A percentile compares a stretch with the other conserved stretches of the same genome.
Conservation (phyloP, 2,797 vertebrate species). For the Gobio occitaniae region DNA sequence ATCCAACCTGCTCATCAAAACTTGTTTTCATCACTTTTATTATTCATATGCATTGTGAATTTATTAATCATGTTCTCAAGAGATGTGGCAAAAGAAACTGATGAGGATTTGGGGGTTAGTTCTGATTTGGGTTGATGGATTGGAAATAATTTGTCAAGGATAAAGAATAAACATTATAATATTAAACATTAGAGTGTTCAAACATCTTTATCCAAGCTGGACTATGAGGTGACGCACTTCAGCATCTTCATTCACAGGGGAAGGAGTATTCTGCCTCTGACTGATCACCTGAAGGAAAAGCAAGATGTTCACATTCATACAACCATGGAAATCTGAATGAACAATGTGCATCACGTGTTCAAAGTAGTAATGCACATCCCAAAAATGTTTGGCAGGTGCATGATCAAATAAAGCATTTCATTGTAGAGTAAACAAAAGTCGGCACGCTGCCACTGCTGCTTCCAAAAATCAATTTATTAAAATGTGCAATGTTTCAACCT, state of each 20-base stretch:
- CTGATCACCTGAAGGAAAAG: slow-evolving; percentile 6
- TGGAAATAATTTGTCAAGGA: too few species aligned
- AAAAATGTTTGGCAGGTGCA: too few species aligned
- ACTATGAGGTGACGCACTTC: neutral
- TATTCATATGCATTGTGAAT: neutral
- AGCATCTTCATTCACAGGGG: slow-evolving; percentile 14
- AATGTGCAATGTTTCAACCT: too few species aligned
- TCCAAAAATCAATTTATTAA: too few species aligned
- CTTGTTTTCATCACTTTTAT: neutral
- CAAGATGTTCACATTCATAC: neutral
- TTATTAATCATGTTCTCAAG: neutral
- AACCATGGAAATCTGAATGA: neutral
- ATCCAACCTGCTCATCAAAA: neutral
- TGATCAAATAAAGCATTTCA: too few species aligned
- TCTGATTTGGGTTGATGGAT: neutral
- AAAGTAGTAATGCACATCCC: too few species aligned
- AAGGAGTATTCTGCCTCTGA: neutral
- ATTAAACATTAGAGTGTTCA: neutral
- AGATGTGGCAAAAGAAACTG: neutral
- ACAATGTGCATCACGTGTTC: neutral
- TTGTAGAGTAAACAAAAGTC: too few species aligned
- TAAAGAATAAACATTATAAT: neutral
- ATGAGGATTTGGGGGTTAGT: too few species aligned
- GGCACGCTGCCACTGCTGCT: too few species aligned
- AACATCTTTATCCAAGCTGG: neutral